Base-by-base conservation (phyloP, 2,113 vertebrate species). In the Himantopus leucocephalus region DNA sequence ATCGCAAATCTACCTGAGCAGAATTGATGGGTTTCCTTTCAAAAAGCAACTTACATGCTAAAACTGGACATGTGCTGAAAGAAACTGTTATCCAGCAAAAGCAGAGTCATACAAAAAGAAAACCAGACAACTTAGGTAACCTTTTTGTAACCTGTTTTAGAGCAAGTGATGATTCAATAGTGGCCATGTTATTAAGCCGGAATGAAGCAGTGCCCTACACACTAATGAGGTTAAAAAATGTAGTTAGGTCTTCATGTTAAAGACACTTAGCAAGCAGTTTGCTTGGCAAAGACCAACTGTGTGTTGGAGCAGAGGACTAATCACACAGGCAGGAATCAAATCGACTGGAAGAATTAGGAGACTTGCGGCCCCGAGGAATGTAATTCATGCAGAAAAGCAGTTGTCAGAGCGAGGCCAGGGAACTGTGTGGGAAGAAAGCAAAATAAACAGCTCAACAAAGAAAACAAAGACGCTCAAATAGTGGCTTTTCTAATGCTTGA, bases 381-480 rank as follows among this genome's bases (percentile, higher is more conserved):
- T 93, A 97, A 98, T 98, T 98, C 98, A 98, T 98, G 98, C 97
- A 98, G 98, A 98, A 98, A 98, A 98, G 97, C 93, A 97, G 89
- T 97, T 97, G 97, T 98, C 97, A 97, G 97, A 97, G 96, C 6
- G 70, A 97, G 96, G 97, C 97, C 95, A 96, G 96, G 95, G 97
- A 98, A 97, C 97, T 94, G 96, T 96, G 91, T 98, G 97, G 98
- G 98, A 98, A 98, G 98, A 97, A 98, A 98, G 97, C 97, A 98
- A 98, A 98, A 98, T 98, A 98, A 98, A 98, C 98, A 98, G 98
- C 96, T 97, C 97, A 96, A 98, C 98, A 98, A 98, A 98, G 98
- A 98, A 98, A 98, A 98, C 98, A 98, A 98, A 98, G 97, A 94
- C 79, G 0, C 94, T 94, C 96, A 94, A 98, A 98, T 93, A 96